phyloP scores from a whole-genome alignment of 2,888 invertebrate genomes.

The Maniola hyperantus region DNA sequence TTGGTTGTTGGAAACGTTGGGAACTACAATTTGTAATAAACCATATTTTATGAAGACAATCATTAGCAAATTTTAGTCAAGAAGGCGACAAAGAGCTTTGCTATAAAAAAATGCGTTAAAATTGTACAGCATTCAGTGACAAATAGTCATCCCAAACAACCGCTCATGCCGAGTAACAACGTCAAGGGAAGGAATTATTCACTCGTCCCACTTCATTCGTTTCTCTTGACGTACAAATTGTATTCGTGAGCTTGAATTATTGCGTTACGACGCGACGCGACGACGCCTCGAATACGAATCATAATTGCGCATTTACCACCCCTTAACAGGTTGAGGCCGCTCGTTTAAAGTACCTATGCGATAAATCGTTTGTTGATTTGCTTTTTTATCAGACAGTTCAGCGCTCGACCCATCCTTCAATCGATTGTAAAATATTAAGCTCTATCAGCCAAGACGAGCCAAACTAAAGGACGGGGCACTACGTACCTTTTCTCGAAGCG shows the following conservation, averaged over 20 bases:
- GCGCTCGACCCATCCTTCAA: too few relatives aligned
- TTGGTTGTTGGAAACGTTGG: too few relatives aligned
- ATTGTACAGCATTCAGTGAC: neutral
- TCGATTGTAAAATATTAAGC: too few relatives aligned
- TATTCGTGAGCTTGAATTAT: conserved; percentile 71
- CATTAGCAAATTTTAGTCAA: too few relatives aligned
- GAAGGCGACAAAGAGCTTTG: too few relatives aligned
- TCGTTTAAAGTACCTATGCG: neutral
- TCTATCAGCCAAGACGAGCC: too few relatives aligned
- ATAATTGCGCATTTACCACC: conserved; percentile 52
- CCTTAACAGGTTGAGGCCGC: conserved; percentile 27
- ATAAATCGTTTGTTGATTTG: neutral
- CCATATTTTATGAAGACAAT: too few relatives aligned
- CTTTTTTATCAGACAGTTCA: too few relatives aligned
- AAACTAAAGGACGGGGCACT: too few relatives aligned
- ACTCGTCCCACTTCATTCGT: conserved; percentile 66
- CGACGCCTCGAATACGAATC: conserved; percentile 55
- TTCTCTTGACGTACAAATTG: conserved; percentile 67
- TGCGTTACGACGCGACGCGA: conserved; percentile 46
- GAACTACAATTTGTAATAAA: too few relatives aligned
- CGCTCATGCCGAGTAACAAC: conserved; percentile 45
- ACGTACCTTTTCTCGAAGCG: too few relatives aligned
- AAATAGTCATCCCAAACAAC: conserved; percentile 14
- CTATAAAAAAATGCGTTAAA: neutral
- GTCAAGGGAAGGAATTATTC: conserved; percentile 61